A percentile compares a stretch with the other conserved stretches of the same genome.
Conservation (phyloP, 1,140 invertebrate genomes). For the Trinorchestia longiramus region DNA sequence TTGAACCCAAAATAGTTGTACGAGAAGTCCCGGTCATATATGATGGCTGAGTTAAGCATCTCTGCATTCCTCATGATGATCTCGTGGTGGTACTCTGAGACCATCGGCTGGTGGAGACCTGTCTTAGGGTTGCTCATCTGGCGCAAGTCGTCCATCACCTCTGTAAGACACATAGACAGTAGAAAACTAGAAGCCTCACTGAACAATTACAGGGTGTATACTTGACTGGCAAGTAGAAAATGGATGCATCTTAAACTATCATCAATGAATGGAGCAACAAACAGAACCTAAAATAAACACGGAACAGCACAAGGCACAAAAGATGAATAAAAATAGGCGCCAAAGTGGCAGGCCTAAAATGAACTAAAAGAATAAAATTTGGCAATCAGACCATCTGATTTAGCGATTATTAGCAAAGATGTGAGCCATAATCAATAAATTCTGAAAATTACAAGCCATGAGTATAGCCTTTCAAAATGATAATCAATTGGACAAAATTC, state of each 20-base stretch:
- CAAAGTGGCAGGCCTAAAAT: too few species aligned
- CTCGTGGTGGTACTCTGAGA: constrained; percentile 85
- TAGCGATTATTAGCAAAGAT: too few species aligned
- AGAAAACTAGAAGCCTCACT: not conserved
- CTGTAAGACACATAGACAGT: constrained; percentile 72
- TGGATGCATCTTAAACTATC: not conserved
- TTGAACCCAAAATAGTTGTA: constrained; percentile 99
- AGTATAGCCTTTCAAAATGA: too few species aligned
- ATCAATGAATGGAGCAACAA: not conserved
- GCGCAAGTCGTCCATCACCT: constrained; percentile 91
- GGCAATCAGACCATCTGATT: too few species aligned
- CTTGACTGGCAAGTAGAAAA: too few species aligned
- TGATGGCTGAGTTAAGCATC: constrained; percentile 92
- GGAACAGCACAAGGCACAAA: too few species aligned
- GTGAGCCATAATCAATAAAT: too few species aligned
- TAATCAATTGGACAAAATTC: too few species aligned
- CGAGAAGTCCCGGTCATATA: constrained; percentile 96
- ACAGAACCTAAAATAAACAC: not conserved
- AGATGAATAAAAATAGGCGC: too few species aligned
- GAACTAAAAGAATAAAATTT: too few species aligned
- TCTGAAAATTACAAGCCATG: too few species aligned
- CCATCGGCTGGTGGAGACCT: constrained; percentile 81
- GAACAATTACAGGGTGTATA: too few species aligned
- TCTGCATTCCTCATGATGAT: constrained; percentile 90
- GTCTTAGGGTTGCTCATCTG: constrained; percentile 82